A percentile compares a stretch with the other conserved stretches of the same genome.
Conservation (phyloP, 2,888 invertebrate genomes). For the Liodrosophila aerea region DNA sequence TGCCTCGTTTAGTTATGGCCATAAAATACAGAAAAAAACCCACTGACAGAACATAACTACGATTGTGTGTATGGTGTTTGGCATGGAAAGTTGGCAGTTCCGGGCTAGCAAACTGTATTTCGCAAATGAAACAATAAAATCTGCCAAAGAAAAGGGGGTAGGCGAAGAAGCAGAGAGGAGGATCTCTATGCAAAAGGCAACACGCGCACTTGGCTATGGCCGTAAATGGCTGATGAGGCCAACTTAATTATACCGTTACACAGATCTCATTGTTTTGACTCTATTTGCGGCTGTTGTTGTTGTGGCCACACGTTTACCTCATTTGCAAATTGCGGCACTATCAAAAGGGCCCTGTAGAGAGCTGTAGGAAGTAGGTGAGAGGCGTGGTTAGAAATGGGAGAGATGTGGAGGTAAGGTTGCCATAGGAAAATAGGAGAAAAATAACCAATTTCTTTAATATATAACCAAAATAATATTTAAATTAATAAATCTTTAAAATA, state of each 20-base stretch:
- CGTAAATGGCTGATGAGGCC: constrained; percentile 73
- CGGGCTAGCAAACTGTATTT: constrained; percentile 32
- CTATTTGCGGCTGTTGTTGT: constrained; percentile 12
- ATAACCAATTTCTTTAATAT: too few relatives aligned
- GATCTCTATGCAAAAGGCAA: constrained; percentile 12
- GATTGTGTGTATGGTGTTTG: background rate
- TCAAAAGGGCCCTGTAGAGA: constrained; percentile 43
- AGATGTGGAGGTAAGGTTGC: too few relatives aligned
- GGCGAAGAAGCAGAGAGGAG: background rate
- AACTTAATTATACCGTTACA: constrained; percentile 74
- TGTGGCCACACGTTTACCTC: constrained; percentile 53
- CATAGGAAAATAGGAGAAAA: too few relatives aligned
- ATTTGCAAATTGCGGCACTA: constrained; percentile 73
- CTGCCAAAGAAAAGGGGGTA: background rate
- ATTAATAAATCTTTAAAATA: too few relatives aligned
- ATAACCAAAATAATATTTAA: too few relatives aligned
- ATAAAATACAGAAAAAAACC: constrained; percentile 24
- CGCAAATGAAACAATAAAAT: constrained; percentile 58
- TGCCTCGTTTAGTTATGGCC: constrained; percentile 38
- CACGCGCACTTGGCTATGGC: constrained; percentile 52
- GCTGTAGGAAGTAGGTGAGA: background rate
- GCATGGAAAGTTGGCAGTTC: constrained; percentile 34
- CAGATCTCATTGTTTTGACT: constrained; percentile 58
- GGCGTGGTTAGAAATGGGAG: too few relatives aligned
- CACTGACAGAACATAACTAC: constrained; percentile 21